Evolutionary conservation across 2,797 vertebrate genomes (phyloP).

Genomic region (Peromyscus eremicus): DNA sequence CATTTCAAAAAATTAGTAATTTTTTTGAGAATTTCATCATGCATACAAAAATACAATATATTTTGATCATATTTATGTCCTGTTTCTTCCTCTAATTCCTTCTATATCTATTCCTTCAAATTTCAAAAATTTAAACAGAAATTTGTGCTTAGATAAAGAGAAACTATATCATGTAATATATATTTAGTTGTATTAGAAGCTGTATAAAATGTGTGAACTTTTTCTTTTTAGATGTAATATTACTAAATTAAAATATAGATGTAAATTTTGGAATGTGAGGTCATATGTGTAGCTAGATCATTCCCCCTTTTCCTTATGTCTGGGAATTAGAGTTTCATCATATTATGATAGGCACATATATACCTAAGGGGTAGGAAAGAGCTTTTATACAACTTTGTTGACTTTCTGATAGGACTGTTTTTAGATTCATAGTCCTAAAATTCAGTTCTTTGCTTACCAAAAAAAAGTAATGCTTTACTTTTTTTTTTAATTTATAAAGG

Average conservation of each 20-base stretch:
- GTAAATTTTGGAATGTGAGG: constrained; percentile 14
- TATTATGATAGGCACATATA: neutral
- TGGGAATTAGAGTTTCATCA: neutral
- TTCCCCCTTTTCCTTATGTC: neutral
- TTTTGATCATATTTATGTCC: neutral
- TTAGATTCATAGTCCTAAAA: constrained; percentile 59
- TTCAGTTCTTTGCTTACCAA: constrained; percentile 56
- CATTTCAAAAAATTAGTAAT: neutral
- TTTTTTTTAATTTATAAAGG: constrained; percentile 87
- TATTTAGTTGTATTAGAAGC: neutral
- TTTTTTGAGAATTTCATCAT: neutral
- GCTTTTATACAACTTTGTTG: constrained; percentile 26
- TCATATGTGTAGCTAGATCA: neutral
- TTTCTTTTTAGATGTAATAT: constrained; percentile 34
- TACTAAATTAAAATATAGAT: constrained; percentile 53
- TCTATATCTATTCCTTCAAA: neutral
- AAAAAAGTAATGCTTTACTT: constrained; percentile 46
- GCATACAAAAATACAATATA: neutral
- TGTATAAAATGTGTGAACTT: constrained; percentile 1
- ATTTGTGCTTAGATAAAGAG: constrained; percentile 22
- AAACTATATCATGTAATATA: neutral
- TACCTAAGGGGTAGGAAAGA: neutral
- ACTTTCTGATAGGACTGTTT: constrained; percentile 21
- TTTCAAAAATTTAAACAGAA: constrained; percentile 43
- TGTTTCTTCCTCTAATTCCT: neutral